Conservation (phyloP, 2,797 vertebrate species). For the Natrix natrix region DNA sequence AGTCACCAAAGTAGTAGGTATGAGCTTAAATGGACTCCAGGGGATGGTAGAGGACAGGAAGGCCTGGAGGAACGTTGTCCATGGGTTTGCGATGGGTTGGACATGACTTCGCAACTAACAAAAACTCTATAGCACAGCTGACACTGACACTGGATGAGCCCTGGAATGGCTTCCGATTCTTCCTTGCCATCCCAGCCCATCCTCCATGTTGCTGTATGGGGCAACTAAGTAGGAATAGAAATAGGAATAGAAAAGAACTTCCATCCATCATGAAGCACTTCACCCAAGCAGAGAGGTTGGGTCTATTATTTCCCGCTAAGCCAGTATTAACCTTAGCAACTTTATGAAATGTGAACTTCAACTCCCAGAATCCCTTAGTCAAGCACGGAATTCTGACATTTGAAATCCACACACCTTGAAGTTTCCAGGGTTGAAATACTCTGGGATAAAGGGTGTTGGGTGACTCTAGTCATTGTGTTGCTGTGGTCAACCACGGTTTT, state of each 20-base stretch:
- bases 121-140: neutral
- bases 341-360: neutral
- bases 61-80: too few relatives aligned
- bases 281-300: neutral
- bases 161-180: neutral
- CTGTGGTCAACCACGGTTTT: neutral
- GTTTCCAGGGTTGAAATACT: neutral
- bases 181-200: neutral
- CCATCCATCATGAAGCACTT: neutral
- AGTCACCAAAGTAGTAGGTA: too few relatives aligned
- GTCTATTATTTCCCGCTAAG: neutral
- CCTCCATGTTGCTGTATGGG: neutral
- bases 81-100: too few relatives aligned
- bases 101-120: too few relatives aligned
- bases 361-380: neutral
- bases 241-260: neutral
- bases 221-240: neutral
- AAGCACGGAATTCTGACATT: neutral
- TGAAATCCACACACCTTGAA: neutral
- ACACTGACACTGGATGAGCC: neutral
- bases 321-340: neutral
- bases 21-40: too few relatives aligned
- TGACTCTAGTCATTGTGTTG: neutral
- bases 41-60: too few relatives aligned
- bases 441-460: neutral